These are phyloP conservation scores for Dryococelus australis DNA, from an alignment of 2,888 invertebrate genomes.

Conservation along the genomic window DNA sequence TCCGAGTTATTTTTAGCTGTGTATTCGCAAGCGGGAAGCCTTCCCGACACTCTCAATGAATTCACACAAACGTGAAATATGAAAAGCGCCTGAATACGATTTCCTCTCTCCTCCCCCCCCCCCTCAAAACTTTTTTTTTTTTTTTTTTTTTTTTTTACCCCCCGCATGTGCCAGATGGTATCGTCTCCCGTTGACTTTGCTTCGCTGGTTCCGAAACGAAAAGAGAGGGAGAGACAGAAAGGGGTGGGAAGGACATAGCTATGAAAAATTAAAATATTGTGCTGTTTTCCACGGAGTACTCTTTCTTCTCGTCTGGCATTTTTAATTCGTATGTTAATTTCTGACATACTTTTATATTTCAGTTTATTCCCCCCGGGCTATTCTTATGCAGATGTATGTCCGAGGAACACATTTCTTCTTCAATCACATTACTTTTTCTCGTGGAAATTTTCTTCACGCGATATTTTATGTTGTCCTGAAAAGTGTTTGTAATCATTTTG, in stretches of 20 bases:
- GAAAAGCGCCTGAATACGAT: not conserved
- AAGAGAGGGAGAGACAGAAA: not conserved
- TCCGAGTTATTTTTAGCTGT: not conserved
- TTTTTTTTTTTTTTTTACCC: not conserved
- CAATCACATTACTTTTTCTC: not conserved
- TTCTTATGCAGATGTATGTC: not conserved
- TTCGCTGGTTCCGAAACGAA: not conserved
- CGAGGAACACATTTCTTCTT: not conserved
- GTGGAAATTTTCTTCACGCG: not conserved
- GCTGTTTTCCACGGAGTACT: not conserved
- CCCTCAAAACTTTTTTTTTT: no score
- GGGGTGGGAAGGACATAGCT: not conserved
- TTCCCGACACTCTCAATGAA: not conserved
- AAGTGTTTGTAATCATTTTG: not conserved
- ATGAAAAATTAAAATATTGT: not conserved
- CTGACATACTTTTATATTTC: not conserved
- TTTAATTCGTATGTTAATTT: not conserved
- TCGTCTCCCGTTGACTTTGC: slow-evolving; percentile 2
- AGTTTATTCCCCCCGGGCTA: not conserved
- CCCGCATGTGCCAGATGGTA: not conserved
- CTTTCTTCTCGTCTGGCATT: not conserved
- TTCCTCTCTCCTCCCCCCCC: not conserved
- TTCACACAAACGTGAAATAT: slow-evolving; percentile 11
- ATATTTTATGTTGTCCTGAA: not conserved
- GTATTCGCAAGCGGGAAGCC: not conserved